phyloP scores from a whole-genome alignment of 2,888 invertebrate species.

The Dryobota labecula region DNA sequence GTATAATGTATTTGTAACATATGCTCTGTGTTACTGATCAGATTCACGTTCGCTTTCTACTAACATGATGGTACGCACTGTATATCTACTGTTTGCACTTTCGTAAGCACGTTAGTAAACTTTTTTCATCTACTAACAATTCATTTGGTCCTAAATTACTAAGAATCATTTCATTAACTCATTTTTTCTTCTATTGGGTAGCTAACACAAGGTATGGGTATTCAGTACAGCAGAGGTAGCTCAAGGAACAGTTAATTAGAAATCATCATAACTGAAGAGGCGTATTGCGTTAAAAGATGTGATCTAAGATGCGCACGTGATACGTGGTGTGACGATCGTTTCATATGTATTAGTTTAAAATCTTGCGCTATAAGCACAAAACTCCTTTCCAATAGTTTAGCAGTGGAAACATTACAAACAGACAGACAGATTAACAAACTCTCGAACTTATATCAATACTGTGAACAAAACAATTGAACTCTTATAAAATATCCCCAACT shows the following conservation, averaged over 20 bases:
- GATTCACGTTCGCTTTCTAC: conserved; percentile 58
- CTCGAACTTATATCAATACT: background rate
- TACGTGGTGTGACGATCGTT: background rate
- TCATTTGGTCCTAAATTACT: conserved; percentile 24
- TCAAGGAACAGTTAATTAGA: background rate
- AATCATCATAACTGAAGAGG: background rate
- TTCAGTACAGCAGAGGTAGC: conserved; percentile 3
- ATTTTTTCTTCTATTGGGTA: conserved; percentile 12
- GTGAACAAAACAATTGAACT: background rate
- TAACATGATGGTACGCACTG: conserved; percentile 64
- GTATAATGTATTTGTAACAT: conserved; percentile 59
- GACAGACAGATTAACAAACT: conserved; percentile 5
- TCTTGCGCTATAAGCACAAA: background rate
- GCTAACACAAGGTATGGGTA: conserved; percentile 8
- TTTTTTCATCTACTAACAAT: conserved; percentile 44
- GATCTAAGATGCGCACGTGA: background rate
- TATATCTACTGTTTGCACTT: conserved; percentile 61
- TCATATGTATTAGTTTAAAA: background rate
- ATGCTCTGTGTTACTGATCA: conserved; percentile 56
- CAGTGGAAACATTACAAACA: background rate
- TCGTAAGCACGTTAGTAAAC: conserved; percentile 43
- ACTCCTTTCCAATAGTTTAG: background rate
- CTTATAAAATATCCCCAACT: conserved; percentile 1
- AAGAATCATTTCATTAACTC: conserved; percentile 28
- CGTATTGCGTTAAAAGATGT: background rate